These are phyloP conservation scores for Callinectes sapidus DNA, from an alignment of 2,888 invertebrate genomes.

Conservation along the genomic window DNA sequence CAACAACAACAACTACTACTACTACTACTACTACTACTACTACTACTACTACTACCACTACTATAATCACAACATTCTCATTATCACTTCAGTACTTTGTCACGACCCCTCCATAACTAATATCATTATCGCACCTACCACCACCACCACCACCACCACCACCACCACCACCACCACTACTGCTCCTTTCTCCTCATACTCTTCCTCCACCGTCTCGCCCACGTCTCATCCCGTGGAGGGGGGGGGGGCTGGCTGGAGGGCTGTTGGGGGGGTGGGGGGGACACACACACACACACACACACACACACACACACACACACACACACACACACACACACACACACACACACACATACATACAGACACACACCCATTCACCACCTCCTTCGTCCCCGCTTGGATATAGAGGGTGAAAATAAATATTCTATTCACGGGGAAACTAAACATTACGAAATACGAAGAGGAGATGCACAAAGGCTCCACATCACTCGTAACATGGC, in stretches of 20 bases:
- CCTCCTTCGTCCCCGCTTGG: too few species aligned
- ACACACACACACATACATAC: not conserved
- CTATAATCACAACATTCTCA: not conserved
- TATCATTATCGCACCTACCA: not conserved
- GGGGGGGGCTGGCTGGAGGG: not conserved
- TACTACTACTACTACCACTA: not conserved
- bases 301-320: conserved; percentile 21
- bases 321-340: conserved; percentile 15
- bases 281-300: conserved; percentile 9
- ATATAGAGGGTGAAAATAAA: not conserved
- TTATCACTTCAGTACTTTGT: not conserved
- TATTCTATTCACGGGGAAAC: conserved; percentile 19
- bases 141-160: conserved; percentile 6
- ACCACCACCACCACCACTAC: not conserved
- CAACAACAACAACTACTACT: not conserved
- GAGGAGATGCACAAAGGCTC: conserved; percentile 21
- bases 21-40: conserved; percentile 25
- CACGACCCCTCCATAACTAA: not conserved
- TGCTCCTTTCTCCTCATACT: too few species aligned
- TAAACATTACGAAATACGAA: conserved; percentile 30
- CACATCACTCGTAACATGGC: conserved; percentile 27
- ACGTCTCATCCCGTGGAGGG: not conserved
- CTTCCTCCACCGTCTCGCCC: not conserved
- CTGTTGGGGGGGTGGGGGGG: not conserved
- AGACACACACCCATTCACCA: not conserved